Evolutionary conservation across 2,797 vertebrate species (phyloP), one percentile per base, ranked within the genome.

Genomic region (Hoplostethus atlanticus): DNA sequence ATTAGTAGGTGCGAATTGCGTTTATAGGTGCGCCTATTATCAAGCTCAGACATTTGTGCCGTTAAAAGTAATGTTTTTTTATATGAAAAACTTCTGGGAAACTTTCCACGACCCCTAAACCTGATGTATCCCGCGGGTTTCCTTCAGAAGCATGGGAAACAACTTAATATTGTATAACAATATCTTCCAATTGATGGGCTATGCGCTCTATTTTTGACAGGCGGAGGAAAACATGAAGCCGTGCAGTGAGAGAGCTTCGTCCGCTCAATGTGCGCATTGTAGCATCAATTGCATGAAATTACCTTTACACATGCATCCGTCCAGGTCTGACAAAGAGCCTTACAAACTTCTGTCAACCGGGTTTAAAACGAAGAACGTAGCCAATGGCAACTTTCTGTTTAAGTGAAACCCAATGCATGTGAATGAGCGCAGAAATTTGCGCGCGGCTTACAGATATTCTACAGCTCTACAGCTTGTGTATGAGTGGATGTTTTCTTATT

Each of bases 341-440:
- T 25, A 74, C 66, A 86, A 89, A 90, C 70, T 88, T 76, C 15
- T 76, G 53, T 30, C 54, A 60, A 0, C 6, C 62, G 40, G 7
- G 64, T 70, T 71, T 31, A 5, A 44, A n/a, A 56, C 50, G 42
- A 56, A 21, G 0, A 80, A 55, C 17, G 2, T 38, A 15, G 9
- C 31, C 63, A 53, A 61, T 34, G 47, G 51, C 68, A 89, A 89
- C 86, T 90, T 90, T 83, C 16, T 57, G 28, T 48, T 2, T 3
- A 38, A 65, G 65, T 68, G 44, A 77, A 77, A 61, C 65, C 73
- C 71, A 76, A 52, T 66, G 64, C 71, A 44, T 0, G 15, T 54
- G 28, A 15, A 6, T 40, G 11, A 61, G 64, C 48, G 54, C 30
- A 54, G 36, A 48, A n/a, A 62, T 71, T 72, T 74, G 57, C 68